phyloP scores from a whole-genome alignment of 2,113 vertebrate species.

The Leptodactylus fuscus region DNA sequence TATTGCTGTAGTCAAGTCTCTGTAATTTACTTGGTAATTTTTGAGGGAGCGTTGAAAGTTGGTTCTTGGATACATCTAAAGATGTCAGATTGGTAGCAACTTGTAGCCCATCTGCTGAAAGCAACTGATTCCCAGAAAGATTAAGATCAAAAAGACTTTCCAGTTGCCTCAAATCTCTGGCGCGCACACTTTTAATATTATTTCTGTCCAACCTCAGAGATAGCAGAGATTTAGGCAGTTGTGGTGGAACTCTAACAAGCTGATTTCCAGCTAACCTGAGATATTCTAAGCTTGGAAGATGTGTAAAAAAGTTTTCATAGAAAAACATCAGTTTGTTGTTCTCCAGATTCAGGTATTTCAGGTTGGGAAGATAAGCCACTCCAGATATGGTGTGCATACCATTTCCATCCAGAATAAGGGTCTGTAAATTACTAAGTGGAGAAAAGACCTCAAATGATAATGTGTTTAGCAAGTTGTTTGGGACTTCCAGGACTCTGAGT shows the following conservation, averaged over 20 bases:
- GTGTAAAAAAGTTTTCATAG: slow-evolving; percentile 71
- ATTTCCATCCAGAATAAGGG: slow-evolving; percentile 77
- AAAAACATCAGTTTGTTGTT: slow-evolving; percentile 75
- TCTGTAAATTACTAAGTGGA: slow-evolving; percentile 73
- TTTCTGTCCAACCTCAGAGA: slow-evolving; percentile 82
- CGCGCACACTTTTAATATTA: slow-evolving; percentile 72
- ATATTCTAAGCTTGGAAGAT: slow-evolving; percentile 72
- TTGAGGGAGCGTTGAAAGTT: slow-evolving; percentile 72
- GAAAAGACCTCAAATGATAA: slow-evolving; percentile 68
- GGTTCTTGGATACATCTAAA: slow-evolving; percentile 79
- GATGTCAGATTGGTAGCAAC: slow-evolving; percentile 75
- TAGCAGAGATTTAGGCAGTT: slow-evolving; percentile 76
- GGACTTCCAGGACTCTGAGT: slow-evolving; percentile 76
- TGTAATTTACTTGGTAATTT: slow-evolving; percentile 73
- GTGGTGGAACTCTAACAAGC: slow-evolving; percentile 73
- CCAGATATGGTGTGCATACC: slow-evolving; percentile 71
- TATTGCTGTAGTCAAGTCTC: slow-evolving; percentile 82
- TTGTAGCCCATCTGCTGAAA: slow-evolving; percentile 76
- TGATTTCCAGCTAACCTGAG: slow-evolving; percentile 79
- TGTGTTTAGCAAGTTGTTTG: slow-evolving; percentile 75
- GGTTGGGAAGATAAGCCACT: slow-evolving; percentile 68
- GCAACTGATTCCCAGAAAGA: slow-evolving; percentile 78
- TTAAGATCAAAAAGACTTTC: slow-evolving; percentile 77
- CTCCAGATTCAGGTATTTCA: slow-evolving; percentile 75
- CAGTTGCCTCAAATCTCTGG: slow-evolving; percentile 75